phyloP scores from a whole-genome alignment of 2,797 vertebrate species.

The Epinephelus malabaricus region DNA sequence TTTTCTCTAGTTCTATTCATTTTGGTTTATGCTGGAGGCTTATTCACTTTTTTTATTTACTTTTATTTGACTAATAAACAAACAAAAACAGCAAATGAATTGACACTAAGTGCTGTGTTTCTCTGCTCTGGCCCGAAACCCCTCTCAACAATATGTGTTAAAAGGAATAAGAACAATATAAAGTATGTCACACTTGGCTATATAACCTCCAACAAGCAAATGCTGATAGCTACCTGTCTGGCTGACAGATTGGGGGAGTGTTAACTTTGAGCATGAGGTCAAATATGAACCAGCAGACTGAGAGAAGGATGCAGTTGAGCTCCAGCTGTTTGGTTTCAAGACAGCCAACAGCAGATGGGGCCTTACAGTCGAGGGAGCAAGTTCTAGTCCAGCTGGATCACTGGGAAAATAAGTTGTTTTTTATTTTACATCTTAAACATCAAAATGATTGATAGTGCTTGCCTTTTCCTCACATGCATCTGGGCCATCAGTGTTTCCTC shows the following conservation, averaged over 20 bases:
- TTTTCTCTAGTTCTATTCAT: constrained; percentile 5
- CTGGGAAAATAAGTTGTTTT: neutral
- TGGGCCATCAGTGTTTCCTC: neutral
- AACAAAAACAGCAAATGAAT: neutral
- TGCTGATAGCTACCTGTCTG: constrained; percentile 47
- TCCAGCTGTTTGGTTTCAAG: constrained; percentile 57
- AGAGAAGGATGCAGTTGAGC: constrained; percentile 23
- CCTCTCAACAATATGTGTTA: neutral
- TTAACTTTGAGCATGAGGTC: constrained; percentile 61
- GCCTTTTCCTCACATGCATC: neutral
- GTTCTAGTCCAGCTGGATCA: constrained; percentile 27
- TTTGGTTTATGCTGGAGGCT: constrained; percentile 7
- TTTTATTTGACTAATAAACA: neutral
- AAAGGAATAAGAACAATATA: neutral
- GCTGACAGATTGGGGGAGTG: constrained; percentile 47
- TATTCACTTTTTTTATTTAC: neutral
- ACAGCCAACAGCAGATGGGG: constrained; percentile 55
- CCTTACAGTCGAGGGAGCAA: constrained; percentile 1
- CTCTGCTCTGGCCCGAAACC: neutral
- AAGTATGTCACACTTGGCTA: neutral
- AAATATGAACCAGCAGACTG: constrained; percentile 51
- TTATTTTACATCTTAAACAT: constrained; percentile 7
- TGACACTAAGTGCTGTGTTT: neutral
- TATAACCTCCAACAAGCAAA: constrained; percentile 14
- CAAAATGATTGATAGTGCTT: constrained; percentile 9